Evolutionary conservation across 2,113 vertebrate species (phyloP).

Genomic region (Anseranas semipalmata): DNA sequence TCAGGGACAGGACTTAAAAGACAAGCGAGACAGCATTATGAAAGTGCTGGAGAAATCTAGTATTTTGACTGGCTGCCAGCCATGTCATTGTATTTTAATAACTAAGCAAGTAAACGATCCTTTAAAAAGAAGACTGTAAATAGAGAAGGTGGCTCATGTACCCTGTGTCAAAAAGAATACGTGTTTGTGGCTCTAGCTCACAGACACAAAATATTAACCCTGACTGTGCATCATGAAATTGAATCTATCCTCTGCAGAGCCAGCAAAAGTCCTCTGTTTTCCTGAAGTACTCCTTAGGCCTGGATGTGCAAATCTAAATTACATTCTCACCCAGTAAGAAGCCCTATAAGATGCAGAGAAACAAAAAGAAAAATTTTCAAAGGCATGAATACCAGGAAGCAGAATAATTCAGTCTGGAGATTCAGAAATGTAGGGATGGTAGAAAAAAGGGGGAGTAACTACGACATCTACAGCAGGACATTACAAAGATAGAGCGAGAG

Average conservation of each 20-base stretch:
- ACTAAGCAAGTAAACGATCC: neutral
- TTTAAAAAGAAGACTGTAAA: neutral
- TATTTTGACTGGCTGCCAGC: neutral
- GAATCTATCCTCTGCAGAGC: neutral
- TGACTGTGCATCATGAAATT: neutral
- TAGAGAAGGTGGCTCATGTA: neutral
- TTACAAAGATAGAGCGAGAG: neutral
- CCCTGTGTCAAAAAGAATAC: neutral
- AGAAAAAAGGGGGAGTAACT: neutral
- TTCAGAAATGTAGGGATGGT: neutral
- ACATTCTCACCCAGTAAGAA: neutral
- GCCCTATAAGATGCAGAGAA: neutral
- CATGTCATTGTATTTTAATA: neutral
- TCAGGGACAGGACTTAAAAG: neutral
- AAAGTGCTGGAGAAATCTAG: neutral
- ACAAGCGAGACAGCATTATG: neutral
- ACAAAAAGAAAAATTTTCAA: neutral
- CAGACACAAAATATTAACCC: neutral
- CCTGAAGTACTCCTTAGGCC: accelerated
- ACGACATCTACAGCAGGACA: neutral
- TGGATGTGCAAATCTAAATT: accelerated
- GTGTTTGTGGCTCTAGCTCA: neutral
- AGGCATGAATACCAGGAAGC: neutral
- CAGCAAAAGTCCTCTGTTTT: accelerated
- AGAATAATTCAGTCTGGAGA: neutral